These are phyloP conservation scores for Temnothorax ravouxi DNA, from an alignment of 2,888 invertebrate species.

Conservation along the genomic window DNA sequence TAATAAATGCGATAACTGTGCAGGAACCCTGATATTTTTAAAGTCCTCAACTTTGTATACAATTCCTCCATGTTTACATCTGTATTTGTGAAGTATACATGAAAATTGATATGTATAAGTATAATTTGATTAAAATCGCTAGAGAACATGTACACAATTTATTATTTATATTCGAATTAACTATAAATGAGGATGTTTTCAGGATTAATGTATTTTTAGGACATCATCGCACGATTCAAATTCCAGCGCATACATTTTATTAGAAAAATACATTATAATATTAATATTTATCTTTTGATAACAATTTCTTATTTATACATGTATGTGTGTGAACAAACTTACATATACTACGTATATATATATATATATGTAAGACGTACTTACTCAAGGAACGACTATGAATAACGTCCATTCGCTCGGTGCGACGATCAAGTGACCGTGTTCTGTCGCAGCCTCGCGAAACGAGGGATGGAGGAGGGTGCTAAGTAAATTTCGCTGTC, in stretches of 20 bases:
- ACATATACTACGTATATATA: too few species aligned
- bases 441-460: conserved; percentile 32
- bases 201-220: background rate
- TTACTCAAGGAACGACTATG: background rate
- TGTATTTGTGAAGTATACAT: background rate
- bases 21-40: background rate
- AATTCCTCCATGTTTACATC: background rate
- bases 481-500: conserved; percentile 74
- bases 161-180: background rate
- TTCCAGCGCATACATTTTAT: background rate
- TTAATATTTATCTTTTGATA: background rate
- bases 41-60: background rate
- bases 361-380: background rate
- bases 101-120: background rate
- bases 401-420: background rate
- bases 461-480: conserved; percentile 55
- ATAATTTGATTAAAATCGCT: background rate
- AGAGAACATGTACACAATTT: background rate
- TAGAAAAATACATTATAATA: background rate
- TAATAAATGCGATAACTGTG: background rate
- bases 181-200: background rate
- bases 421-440: conserved; percentile 42
- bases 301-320: background rate
- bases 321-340: background rate
- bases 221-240: background rate